phyloP scores from a whole-genome alignment of 2,113 vertebrate species.

The Echinops telfairi region DNA sequence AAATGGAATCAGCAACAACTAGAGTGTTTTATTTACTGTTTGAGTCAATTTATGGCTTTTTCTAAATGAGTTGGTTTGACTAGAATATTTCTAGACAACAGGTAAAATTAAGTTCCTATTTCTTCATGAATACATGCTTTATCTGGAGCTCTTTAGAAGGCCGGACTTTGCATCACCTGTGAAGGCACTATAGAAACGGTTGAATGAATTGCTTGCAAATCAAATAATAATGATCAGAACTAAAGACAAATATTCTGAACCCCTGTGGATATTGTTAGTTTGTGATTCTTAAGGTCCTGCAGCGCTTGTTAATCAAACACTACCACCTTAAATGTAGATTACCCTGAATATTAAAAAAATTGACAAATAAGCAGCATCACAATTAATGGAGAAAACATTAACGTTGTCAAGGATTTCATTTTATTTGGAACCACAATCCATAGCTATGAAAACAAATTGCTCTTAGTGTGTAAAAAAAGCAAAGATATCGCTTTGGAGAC shows the following conservation, averaged over 20 bases:
- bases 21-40: constrained; percentile 51
- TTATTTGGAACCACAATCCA: too few species aligned
- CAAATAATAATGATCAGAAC: background rate
- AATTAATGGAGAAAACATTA: too few species aligned
- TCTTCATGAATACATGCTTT: background rate
- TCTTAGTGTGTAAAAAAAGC: too few species aligned
- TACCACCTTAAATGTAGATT: too few species aligned
- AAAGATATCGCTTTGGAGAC: too few species aligned
- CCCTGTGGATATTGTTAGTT: background rate
- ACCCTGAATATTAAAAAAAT: too few species aligned
- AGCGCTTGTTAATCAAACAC: too few species aligned
- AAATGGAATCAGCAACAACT: constrained; percentile 54
- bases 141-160: background rate
- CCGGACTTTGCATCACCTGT: background rate
- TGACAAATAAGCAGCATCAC: too few species aligned
- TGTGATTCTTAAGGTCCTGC: background rate
- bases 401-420: too few species aligned
- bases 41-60: constrained; percentile 13
- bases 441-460: too few species aligned
- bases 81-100: constrained; percentile 51
- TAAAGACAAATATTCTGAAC: background rate
- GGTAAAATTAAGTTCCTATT: background rate
- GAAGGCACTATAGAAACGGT: background rate
- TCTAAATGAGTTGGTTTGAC: constrained; percentile 12
- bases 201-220: background rate